Conservation (phyloP, 2,797 vertebrate species). For the Anguilla pacifica region DNA sequence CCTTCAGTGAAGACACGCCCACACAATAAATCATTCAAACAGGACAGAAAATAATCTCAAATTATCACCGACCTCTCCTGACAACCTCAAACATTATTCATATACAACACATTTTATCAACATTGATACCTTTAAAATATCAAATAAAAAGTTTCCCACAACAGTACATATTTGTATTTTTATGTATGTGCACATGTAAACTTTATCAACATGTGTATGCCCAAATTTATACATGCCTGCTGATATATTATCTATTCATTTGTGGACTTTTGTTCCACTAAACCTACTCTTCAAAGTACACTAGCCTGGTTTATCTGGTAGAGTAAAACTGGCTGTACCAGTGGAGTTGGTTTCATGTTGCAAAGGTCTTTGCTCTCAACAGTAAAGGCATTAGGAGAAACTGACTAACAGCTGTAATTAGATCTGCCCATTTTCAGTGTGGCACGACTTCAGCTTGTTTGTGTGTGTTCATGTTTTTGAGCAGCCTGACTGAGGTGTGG, state of each 20-base stretch:
- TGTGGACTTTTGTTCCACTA: constrained; percentile 14
- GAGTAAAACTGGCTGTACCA: constrained; percentile 23
- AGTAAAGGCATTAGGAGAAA: constrained; percentile 31
- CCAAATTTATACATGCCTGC: not conserved
- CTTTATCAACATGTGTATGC: not conserved
- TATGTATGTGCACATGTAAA: not conserved
- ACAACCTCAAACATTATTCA: not conserved
- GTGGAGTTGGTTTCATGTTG: constrained; percentile 23
- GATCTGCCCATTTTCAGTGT: constrained; percentile 35
- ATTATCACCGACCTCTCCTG: not conserved
- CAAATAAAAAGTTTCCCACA: not conserved
- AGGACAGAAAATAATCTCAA: constrained; percentile 21
- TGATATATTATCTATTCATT: not conserved
- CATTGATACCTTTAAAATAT: not conserved
- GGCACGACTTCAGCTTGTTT: constrained; percentile 44
- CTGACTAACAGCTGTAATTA: constrained; percentile 36
- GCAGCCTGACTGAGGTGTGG: not conserved
- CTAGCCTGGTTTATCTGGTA: not conserved
- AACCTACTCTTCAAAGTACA: not conserved
- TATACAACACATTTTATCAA: not conserved
- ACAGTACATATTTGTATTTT: not conserved
- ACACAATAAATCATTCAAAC: not conserved
- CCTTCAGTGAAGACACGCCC: constrained; percentile 9
- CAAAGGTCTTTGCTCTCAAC: constrained; percentile 6
- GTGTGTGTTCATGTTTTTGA: constrained; percentile 35